Base-by-base conservation (phyloP, 2,113 vertebrate species). In the Stegostoma tigrinum region DNA sequence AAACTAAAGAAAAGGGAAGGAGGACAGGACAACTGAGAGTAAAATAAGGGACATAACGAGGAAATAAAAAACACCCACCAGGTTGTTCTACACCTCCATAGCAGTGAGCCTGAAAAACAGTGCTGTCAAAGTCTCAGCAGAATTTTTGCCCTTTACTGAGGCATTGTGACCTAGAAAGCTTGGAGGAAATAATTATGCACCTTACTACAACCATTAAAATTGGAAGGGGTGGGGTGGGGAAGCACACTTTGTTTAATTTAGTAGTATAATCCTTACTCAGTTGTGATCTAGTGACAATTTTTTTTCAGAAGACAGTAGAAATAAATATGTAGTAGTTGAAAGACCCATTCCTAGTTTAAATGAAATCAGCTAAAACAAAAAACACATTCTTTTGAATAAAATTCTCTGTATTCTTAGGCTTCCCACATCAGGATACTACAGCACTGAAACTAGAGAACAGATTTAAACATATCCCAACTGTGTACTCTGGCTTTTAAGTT, bases 61-160 rank as follows among this genome's bases (percentile, higher is more conserved):
- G 5, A 24, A 72, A 91, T 96, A 72, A 96, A 96, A 96, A 96
- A 96, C 55, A 95, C 96, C 38, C 96, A 97, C 96, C 96, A 96
- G 97, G 80, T 78, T 95, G 17, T 17, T 66, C n/a, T 19, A 38
- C 78, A 83, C 55, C 55, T 34, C 61, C 64, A 38, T n/a, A 66
- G 34, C 55, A n/a, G 38, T n/a, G 89, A 61, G 15, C 15, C 64
- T 64, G n/a, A 64, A 91, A 61, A 91, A 42, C 15, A 66, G n/a
- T 21, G n/a, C 61, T 91, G 55, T 61, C 61, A 66, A 91, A 38
- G 12, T n/a, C n/a, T 38, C 34, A 91, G 24, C 55, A n/a, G 34
- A 64, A 52, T 55, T 14, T 8, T 0, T 34, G 27, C 61, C 48
- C 19, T 66, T 42, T 42, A 42, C 78, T 83, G 30, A 66, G 2